Conservation (phyloP, 1,140 invertebrate genomes). For the Drosophila tsacasi region DNA sequence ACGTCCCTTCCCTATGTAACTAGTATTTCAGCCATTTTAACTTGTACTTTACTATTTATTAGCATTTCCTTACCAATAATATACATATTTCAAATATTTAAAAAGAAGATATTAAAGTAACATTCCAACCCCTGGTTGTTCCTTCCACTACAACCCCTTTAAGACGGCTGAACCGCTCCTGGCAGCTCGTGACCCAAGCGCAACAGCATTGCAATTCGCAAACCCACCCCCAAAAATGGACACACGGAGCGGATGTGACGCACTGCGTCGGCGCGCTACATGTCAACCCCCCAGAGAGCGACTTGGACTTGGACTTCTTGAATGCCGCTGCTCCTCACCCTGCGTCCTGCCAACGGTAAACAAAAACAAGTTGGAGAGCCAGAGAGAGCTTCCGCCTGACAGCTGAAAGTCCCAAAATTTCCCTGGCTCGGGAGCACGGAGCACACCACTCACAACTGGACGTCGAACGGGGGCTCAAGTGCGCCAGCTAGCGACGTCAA, state of each 20-base stretch:
- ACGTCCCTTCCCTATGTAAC: not conserved
- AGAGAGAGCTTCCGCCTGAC: conserved; percentile 54
- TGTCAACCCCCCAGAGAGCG: conserved; percentile 55
- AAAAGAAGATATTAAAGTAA: too few relatives aligned
- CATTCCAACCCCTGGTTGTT: not conserved
- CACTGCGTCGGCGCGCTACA: conserved; percentile 56
- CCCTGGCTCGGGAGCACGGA: conserved; percentile 36
- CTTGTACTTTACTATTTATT: not conserved
- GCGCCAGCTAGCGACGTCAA: conserved; percentile 55
- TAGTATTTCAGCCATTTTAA: not conserved
- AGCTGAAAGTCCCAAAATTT: conserved; percentile 60
- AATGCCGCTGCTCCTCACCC: conserved; percentile 29
- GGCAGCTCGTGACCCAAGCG: conserved; percentile 22
- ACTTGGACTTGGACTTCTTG: not conserved
- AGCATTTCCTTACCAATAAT: not conserved
- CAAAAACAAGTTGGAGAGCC: conserved; percentile 74
- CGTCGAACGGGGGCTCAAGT: conserved; percentile 58
- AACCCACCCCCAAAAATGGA: conserved; percentile 34
- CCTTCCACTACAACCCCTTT: not conserved
- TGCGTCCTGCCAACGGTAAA: conserved; percentile 59
- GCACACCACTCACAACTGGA: conserved; percentile 60
- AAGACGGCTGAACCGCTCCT: conserved; percentile 11
- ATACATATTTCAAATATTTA: not conserved
- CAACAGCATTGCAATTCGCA: conserved; percentile 67
- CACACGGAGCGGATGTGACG: conserved; percentile 16